Evolutionary conservation across 2,888 invertebrate genomes (phyloP), one percentile per base, ranked within the genome.

Genomic region (Geotrupes spiniger): DNA sequence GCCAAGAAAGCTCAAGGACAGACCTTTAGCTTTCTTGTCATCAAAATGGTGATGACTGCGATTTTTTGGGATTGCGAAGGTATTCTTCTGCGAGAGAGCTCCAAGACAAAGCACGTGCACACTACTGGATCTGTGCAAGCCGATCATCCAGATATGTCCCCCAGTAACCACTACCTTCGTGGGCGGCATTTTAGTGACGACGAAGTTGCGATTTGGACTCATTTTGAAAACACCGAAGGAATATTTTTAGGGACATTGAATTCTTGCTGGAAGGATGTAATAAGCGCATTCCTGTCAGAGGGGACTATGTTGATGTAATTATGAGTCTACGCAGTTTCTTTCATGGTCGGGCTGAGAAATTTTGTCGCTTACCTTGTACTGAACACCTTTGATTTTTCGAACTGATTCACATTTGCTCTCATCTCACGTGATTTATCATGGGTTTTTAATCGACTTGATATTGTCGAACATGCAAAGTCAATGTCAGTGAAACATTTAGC

Each of bases 21-120:
- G n/a, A n/a, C n/a, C n/a, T n/a, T n/a, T n/a, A 26, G 39, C 21
- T 25, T 39, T 12, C 9, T 25, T 17, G 16, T 39, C 39, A 10
- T 17, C 39, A 39, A 39, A 39, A 39, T 17, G 6, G 21, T n/a
- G 21, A 3, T 21, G 21, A 6, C 21, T 21, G 6, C 25, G 39
- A 39, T 17, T 39, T 17, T 39, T 39, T 39, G 17, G 25, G 16
- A 39, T 39, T 21, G 39, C 21, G 21, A 39, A 25, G 39, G 39
- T 9, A 21, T 17, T 39, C 2, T 15, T 39, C 16, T 21, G 15
- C 16, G 3, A 21, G 21, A 21, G 21, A 21, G 6, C 21, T 3
- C 21, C 21, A 21, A 3, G 6, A 21, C 6, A 3, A 21, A 21
- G 4, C 3, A 4, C 6, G 6, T 21, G 21, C 21, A 21, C 4